Evolutionary conservation across 2,888 invertebrate species (phyloP).

Genomic region (Macrophya annulata): DNA sequence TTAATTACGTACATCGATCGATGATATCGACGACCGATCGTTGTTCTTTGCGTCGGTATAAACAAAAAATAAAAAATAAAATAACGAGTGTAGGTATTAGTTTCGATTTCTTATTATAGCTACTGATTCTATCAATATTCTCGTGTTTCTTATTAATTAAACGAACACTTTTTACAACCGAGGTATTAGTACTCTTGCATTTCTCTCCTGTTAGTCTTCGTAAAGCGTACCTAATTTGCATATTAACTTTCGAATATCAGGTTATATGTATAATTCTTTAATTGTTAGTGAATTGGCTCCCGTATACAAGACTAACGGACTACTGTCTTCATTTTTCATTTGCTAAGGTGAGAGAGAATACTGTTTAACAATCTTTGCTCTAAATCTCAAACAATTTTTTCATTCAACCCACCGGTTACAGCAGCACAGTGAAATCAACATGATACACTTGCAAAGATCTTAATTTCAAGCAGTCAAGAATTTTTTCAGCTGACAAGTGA

Average conservation of each 20-base stretch:
- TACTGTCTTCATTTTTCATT: slow-evolving; percentile 48
- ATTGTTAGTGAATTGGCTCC: slow-evolving; percentile 31
- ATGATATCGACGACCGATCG: slow-evolving; percentile 32
- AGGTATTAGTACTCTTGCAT: slow-evolving; percentile 33
- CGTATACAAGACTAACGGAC: slow-evolving; percentile 1
- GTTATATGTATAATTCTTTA: slow-evolving; percentile 43
- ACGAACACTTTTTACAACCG: neutral
- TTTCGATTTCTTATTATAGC: slow-evolving; percentile 34
- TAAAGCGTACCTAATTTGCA: slow-evolving; percentile 46
- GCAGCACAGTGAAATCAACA: slow-evolving; percentile 46
- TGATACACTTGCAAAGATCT: slow-evolving; percentile 33
- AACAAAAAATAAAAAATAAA: neutral
- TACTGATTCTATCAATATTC: slow-evolving; percentile 30
- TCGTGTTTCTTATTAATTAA: slow-evolving; percentile 18
- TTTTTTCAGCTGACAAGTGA: slow-evolving; percentile 31
- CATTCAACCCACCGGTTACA: slow-evolving; percentile 16
- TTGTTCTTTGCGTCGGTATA: slow-evolving; percentile 8
- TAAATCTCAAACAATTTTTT: slow-evolving; percentile 47
- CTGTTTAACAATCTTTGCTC: slow-evolving; percentile 44
- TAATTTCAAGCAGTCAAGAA: slow-evolving; percentile 25
- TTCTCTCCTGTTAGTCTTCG: slow-evolving; percentile 29
- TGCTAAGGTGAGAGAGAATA: slow-evolving; percentile 28
- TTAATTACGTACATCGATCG: slow-evolving; percentile 30
- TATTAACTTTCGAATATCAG: slow-evolving; percentile 56
- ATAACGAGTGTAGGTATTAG: slow-evolving; percentile 17